A percentile compares a stretch with the other conserved stretches of the same genome.
Evolutionary conservation across 53 echinoderm and acorn worm species (phyloP).

Genomic region (Apostichopus leukothele): DNA sequence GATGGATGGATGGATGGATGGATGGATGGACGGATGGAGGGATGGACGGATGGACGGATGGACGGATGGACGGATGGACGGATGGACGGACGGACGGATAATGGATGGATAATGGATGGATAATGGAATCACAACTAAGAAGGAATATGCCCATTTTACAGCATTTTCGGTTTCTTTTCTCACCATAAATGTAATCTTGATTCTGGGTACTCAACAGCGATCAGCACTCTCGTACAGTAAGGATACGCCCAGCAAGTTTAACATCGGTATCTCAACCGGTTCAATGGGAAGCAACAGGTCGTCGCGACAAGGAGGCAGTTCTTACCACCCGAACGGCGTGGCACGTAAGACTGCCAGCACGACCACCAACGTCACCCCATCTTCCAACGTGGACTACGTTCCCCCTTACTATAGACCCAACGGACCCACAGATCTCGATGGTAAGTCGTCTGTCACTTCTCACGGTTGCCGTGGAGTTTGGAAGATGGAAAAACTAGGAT

Average conservation of each 20-base stretch:
- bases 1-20: too few species aligned
- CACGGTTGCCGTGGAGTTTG: neutral
- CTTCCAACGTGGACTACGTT: slow-evolving; percentile 77
- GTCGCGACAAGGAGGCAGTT: slow-evolving; percentile 59
- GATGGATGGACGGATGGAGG: too few species aligned
- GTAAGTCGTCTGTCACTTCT: slow-evolving; percentile 57
- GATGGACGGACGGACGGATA: too few species aligned
- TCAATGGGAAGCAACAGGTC: slow-evolving; percentile 82
- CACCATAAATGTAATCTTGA: neutral
- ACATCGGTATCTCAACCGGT: slow-evolving; percentile 90
- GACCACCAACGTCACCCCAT: slow-evolving; percentile 76
- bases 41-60: too few species aligned
- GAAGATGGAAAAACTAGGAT: neutral
- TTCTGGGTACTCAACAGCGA: slow-evolving; percentile 52
- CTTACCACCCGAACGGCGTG: slow-evolving; percentile 84
- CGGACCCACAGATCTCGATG: slow-evolving; percentile 87
- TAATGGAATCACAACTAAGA: too few species aligned
- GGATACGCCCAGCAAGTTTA: slow-evolving; percentile 74
- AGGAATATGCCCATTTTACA: too few species aligned
- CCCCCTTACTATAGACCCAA: slow-evolving; percentile 86
- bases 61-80: too few species aligned
- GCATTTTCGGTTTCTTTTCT: too few species aligned
- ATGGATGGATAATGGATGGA: too few species aligned
- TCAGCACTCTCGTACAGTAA: slow-evolving; percentile 93
- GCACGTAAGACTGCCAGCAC: slow-evolving; percentile 83